Evolutionary conservation across 2,888 invertebrate species (phyloP), one percentile per base, ranked within the genome.

Genomic region (Ditylenchus weischeri): DNA sequence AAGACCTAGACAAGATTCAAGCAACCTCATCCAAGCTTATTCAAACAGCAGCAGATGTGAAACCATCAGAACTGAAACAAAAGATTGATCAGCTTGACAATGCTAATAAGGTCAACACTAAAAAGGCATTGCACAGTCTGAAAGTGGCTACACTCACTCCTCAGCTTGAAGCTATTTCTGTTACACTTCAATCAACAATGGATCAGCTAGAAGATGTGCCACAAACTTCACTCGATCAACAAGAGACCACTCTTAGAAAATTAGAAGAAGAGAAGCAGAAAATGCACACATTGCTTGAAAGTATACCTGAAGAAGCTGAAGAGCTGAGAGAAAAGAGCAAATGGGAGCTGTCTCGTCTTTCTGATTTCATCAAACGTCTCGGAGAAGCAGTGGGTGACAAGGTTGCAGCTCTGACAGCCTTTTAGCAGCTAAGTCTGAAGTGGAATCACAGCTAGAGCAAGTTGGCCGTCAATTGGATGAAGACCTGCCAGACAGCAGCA

Each of bases 221-320:
- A 18, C 65, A 61, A 21, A 48, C 58, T 18, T 23, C 64, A 23
- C 68, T 65, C 23, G 38, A 65, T 10, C 19, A 66, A 38, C 66
- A 65, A 38, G 38, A 65, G 49, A 35, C 35, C 43, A 21, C 38
- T 19, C 51, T 65, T 11, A 19, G 64, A 35, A 19, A 49, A 36
- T 47, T 66, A 6, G 66, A 64, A n/a, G 66, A 29, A 19, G 49
- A 66, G 51, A 66, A 66, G 68, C 67, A 62, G 36, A 67, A 36
- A 38, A 49, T 66, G 19, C 36, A 43, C 23, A 62, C 47, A n/a
- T 51, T 54, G 50, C 29, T 54, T n/a, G 66, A 66, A 21, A 65
- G n/a, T 23, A 47, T 66, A 11, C 66, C 66, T 29, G 66, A 65
- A 49, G 66, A 64, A 15, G 65, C 66, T 29, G 66, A 66, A 43